phyloP scores from a whole-genome alignment of 2,113 vertebrate genomes.

The Eudyptes chrysolophus region DNA sequence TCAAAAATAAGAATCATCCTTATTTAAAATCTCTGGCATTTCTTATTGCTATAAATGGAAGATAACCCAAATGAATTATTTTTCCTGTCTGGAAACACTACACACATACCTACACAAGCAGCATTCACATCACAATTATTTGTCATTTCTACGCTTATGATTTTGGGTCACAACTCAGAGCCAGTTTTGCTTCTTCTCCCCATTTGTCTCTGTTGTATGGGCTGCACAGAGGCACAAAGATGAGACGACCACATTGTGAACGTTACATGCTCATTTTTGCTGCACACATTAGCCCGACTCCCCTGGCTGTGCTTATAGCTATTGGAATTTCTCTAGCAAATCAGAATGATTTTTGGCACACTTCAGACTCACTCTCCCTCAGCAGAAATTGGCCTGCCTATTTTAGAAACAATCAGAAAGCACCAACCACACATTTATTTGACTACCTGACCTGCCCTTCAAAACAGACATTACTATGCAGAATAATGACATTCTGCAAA shows the following conservation, averaged over 20 bases:
- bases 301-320: constrained; percentile 3
- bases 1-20: background rate
- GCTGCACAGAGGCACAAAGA: background rate
- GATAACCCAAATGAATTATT: background rate
- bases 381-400: constrained; percentile 33
- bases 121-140: background rate
- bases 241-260: background rate
- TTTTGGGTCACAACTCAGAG: background rate
- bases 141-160: background rate
- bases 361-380: constrained; percentile 7
- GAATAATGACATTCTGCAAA: background rate
- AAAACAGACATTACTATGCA: background rate
- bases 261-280: background rate
- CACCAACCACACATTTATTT: constrained; percentile 24
- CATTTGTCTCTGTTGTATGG: background rate
- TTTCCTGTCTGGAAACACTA: background rate
- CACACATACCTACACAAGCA: background rate
- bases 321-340: background rate
- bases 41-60: background rate
- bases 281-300: background rate
- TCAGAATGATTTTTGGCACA: constrained; percentile 24
- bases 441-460: constrained; percentile 30
- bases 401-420: constrained; percentile 47
- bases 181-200: background rate
- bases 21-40: background rate